Percentiles rank a stretch among this genome's conserved stretches.
These are phyloP conservation scores for Terrapene triunguis DNA, from an alignment of 2,113 vertebrate genomes.

Conservation along the genomic window DNA sequence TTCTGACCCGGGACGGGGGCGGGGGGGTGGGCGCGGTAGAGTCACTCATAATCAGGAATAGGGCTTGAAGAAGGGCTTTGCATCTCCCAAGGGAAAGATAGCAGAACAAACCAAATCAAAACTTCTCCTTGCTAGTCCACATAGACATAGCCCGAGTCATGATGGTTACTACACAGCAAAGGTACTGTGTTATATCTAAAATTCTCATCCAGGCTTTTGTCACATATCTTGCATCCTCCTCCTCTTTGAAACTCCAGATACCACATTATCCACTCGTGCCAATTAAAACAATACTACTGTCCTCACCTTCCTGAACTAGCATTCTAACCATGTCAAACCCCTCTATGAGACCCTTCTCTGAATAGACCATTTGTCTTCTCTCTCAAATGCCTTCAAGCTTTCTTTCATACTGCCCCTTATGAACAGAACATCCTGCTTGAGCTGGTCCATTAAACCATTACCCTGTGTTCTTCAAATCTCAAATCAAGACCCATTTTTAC, in stretches of 20 bases:
- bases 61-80: not conserved
- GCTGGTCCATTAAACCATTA: not conserved
- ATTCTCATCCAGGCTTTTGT: constrained; percentile 28
- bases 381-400: accelerated
- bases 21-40: not conserved
- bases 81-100: not conserved
- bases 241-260: constrained; percentile 5
- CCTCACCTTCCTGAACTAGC: not conserved
- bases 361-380: not conserved
- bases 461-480: not conserved
- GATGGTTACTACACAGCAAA: not conserved
- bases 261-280: not conserved
- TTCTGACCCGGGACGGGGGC: accelerated
- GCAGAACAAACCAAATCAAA: not conserved
- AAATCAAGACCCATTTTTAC: not conserved
- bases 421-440: not conserved
- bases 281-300: constrained; percentile 12
- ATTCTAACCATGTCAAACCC: not conserved
- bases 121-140: not conserved
- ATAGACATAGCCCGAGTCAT: not conserved
- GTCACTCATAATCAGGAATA: accelerated
- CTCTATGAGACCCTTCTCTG: not conserved
- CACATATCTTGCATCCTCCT: constrained; percentile 38
- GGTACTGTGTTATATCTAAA: not conserved
- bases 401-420: not conserved